Conservation (phyloP, 2,113 vertebrate species). For the Eira barbara region DNA sequence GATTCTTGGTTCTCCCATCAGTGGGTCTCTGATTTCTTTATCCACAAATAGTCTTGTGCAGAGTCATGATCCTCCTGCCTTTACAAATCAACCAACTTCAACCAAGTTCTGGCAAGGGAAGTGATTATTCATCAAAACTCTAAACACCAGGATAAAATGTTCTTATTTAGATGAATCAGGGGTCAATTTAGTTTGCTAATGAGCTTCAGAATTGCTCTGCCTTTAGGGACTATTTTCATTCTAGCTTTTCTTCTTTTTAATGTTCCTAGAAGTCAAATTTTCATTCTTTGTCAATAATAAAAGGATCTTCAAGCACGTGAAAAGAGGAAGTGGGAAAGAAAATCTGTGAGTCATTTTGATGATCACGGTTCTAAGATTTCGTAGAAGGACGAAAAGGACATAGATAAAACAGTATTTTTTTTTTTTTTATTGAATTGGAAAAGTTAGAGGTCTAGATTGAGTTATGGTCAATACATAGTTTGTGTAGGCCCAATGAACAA, state of each 20-base stretch:
- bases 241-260: constrained; percentile 13
- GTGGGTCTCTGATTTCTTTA: constrained; percentile 18
- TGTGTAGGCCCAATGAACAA: neutral
- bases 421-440: neutral
- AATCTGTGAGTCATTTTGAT: neutral
- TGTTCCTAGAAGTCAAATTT: constrained; percentile 36
- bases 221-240: constrained; percentile 46
- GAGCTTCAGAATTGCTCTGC: constrained; percentile 49
- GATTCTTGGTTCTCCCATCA: neutral
- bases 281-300: constrained; percentile 31
- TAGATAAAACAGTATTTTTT: neutral
- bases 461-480: neutral
- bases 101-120: constrained; percentile 9
- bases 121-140: constrained; percentile 47
- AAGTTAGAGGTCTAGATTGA: neutral
- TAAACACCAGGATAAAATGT: constrained; percentile 47
- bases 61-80: neutral
- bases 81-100: neutral
- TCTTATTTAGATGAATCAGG: constrained; percentile 59
- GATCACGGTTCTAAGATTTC: neutral
- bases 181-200: constrained; percentile 60
- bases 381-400: neutral
- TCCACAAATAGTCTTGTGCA: neutral
- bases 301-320: neutral
- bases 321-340: constrained; percentile 16